A percentile compares a stretch with the other conserved stretches of the same genome.
phyloP scores from a whole-genome alignment of 2,888 invertebrate species.

The Lacanobia oleracea region DNA sequence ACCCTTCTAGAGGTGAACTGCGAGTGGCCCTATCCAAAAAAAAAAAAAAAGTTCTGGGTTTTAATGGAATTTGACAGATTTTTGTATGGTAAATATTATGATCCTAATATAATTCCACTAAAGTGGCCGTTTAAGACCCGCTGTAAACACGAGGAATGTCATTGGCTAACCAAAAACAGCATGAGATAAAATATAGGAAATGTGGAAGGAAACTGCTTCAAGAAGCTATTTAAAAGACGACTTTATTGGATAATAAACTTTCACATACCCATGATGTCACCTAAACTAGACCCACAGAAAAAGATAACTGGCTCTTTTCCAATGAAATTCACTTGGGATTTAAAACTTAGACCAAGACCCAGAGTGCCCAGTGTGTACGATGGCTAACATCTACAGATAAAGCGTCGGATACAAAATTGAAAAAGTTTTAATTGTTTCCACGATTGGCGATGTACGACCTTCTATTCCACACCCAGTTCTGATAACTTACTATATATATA shows the following conservation, averaged over 20 bases:
- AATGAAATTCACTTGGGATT: not conserved
- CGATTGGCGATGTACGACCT: slow-evolving; percentile 37
- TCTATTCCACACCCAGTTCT: slow-evolving; percentile 24
- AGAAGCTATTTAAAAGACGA: not conserved
- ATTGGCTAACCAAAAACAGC: too few relatives aligned
- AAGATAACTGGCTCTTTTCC: not conserved
- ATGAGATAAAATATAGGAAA: not conserved
- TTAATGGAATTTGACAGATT: too few relatives aligned
- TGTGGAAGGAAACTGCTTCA: not conserved
- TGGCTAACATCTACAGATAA: slow-evolving; percentile 19
- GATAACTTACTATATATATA: slow-evolving; percentile 17
- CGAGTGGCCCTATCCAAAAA: too few relatives aligned
- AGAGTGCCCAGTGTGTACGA: slow-evolving; percentile 13
- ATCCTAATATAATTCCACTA: too few relatives aligned
- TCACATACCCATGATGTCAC: not conserved
- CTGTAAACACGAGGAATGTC: too few relatives aligned
- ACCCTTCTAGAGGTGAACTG: too few relatives aligned
- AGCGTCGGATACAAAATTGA: slow-evolving; percentile 54
- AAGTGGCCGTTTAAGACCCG: too few relatives aligned
- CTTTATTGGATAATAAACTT: not conserved
- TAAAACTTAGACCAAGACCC: not conserved
- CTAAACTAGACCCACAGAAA: not conserved
- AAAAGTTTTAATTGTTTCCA: slow-evolving; percentile 63
- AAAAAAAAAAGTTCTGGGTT: too few relatives aligned
- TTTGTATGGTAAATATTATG: too few relatives aligned